A percentile compares a stretch with the other conserved stretches of the same genome.
phyloP scores from a whole-genome alignment of 2,113 vertebrate genomes.

The Catagonus wagneri region DNA sequence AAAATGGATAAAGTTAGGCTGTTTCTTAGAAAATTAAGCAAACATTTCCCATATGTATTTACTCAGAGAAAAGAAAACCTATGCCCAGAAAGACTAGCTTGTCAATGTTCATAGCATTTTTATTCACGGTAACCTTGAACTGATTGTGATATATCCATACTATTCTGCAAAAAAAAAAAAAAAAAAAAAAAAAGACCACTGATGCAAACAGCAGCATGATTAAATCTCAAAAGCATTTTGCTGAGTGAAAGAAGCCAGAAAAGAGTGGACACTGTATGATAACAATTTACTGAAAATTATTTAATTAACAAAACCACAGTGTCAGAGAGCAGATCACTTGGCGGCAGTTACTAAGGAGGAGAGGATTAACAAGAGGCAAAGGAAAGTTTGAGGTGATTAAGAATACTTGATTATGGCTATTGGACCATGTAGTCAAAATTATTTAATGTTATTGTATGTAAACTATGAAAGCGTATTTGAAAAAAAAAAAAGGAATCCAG shows the following conservation, averaged over 20 bases:
- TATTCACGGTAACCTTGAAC: too few relatives aligned
- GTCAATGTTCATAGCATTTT: too few relatives aligned
- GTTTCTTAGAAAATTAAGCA: conserved; percentile 15
- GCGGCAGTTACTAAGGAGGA: not conserved
- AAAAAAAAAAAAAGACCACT: not conserved
- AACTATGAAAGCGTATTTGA: not conserved
- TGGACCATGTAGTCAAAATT: not conserved
- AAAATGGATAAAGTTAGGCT: not conserved
- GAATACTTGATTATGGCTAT: not conserved
- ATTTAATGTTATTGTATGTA: not conserved
- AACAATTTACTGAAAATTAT: not conserved
- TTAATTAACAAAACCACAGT: not conserved
- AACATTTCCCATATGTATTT: not conserved
- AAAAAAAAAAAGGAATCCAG: not conserved
- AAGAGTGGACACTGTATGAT: not conserved
- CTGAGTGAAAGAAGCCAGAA: not conserved
- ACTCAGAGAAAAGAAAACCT: not conserved
- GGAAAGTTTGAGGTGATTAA: not conserved
- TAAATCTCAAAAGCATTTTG: not conserved
- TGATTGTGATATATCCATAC: too few relatives aligned
- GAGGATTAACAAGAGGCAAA: not conserved
- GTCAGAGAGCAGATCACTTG: not conserved
- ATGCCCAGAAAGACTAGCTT: not conserved
- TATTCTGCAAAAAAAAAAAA: too few relatives aligned
- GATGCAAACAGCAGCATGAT: not conserved